A percentile compares a stretch with the other conserved stretches of the same genome.
Evolutionary conservation across 2,113 vertebrate species (phyloP).

Genomic region (Cyrtonyx montezumae): DNA sequence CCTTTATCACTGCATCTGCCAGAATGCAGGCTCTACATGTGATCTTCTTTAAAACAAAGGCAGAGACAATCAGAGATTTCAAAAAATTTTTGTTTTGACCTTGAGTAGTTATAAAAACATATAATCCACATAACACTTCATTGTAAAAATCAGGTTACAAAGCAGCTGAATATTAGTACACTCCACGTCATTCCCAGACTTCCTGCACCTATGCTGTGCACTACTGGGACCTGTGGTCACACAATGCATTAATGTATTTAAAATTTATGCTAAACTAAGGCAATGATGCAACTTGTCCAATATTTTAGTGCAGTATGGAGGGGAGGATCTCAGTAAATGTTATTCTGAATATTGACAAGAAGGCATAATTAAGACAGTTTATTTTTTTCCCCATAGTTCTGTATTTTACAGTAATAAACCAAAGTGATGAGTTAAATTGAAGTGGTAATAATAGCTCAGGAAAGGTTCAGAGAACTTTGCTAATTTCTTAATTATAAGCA

Average conservation of each 20-base stretch:
- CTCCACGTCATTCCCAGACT: neutral
- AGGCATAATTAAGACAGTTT: neutral
- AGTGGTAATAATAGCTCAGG: neutral
- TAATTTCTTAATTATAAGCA: neutral
- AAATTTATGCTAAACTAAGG: neutral
- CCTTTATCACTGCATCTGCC: neutral
- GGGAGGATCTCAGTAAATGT: neutral
- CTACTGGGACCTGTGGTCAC: neutral
- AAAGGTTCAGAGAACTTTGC: neutral
- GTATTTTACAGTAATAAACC: neutral
- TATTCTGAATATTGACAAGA: neutral
- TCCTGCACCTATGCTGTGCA: neutral
- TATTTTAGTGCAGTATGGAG: neutral
- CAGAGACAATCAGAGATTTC: neutral
- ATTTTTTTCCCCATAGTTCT: neutral
- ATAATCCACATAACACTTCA: neutral
- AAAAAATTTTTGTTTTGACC: neutral
- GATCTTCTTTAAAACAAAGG: neutral
- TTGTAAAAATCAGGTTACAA: neutral
- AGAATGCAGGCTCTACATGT: neutral
- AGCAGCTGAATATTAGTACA: neutral
- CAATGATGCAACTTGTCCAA: neutral
- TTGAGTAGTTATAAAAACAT: neutral
- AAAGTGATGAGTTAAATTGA: neutral
- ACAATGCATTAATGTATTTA: neutral